Conservation (phyloP, 2,797 vertebrate species). For the Phylloscopus collybita region DNA sequence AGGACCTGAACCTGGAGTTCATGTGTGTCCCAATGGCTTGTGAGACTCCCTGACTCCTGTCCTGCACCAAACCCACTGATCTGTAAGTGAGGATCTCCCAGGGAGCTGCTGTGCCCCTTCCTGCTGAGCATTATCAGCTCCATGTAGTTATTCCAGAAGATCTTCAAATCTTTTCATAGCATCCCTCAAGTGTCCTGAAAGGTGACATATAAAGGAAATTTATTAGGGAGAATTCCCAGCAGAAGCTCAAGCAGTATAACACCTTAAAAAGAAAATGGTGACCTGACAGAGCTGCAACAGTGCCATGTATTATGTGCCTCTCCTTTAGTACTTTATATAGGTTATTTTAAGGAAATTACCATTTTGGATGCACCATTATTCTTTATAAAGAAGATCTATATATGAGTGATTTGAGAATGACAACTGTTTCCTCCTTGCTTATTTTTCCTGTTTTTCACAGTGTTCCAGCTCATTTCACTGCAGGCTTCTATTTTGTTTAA, state of each 20-base stretch:
- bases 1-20: neutral
- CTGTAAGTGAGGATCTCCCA: neutral
- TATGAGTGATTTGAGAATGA: slow-evolving; percentile 17
- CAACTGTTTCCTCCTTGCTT: neutral
- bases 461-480: neutral
- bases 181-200: neutral
- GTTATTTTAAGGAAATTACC: slow-evolving; percentile 38
- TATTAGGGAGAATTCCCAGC: slow-evolving; percentile 50
- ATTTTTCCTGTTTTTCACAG: neutral
- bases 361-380: slow-evolving; percentile 10
- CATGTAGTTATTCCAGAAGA: neutral
- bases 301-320: slow-evolving; percentile 28
- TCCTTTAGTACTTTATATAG: slow-evolving; percentile 13
- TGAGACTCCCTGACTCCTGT: neutral
- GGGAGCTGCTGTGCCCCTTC: neutral
- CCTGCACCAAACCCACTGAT: neutral
- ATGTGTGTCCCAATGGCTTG: accelerated
- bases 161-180: neutral
- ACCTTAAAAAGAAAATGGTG: slow-evolving; percentile 27
- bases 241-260: slow-evolving; percentile 27
- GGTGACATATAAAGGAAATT: slow-evolving; percentile 37
- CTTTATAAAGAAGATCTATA: slow-evolving; percentile 32
- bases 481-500: neutral
- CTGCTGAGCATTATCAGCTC: neutral
- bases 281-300: slow-evolving; percentile 9